phyloP scores from a whole-genome alignment of 2,797 vertebrate species.

The Melanogrammus aeglefinus region DNA sequence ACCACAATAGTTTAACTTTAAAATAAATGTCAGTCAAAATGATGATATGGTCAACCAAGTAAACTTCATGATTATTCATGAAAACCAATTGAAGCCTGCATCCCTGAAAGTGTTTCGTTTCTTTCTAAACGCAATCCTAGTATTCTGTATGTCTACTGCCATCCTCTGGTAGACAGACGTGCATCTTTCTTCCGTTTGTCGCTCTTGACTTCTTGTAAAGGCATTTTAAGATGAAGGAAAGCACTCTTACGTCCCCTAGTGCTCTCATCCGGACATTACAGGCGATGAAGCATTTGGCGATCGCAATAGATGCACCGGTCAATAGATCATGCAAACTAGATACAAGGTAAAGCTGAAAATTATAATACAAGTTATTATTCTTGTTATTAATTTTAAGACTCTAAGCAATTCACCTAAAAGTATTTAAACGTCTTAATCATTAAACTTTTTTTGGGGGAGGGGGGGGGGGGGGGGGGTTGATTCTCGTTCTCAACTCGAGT shows the following conservation, averaged over 20 bases:
- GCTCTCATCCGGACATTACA: background rate
- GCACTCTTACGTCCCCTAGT: background rate
- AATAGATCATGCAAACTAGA: too few species aligned
- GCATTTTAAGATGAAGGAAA: background rate
- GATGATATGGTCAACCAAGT: background rate
- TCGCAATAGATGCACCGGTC: background rate
- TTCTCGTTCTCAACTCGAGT: too few species aligned
- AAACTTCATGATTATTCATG: background rate
- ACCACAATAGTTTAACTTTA: background rate
- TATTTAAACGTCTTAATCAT: background rate
- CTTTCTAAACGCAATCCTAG: background rate
- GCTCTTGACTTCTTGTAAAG: background rate
- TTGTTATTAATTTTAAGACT: background rate
- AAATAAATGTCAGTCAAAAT: background rate
- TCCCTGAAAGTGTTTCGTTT: background rate
- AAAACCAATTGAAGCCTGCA: background rate
- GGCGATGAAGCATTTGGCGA: background rate
- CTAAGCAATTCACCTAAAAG: background rate
- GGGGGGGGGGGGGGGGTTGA: too few species aligned
- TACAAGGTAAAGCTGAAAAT: too few species aligned
- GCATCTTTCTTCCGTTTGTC: background rate
- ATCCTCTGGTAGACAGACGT: constrained; percentile 32
- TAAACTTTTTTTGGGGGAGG: too few species aligned
- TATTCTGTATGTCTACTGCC: constrained; percentile 43
- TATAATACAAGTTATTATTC: too few species aligned